A percentile compares a stretch with the other conserved stretches of the same genome.
Evolutionary conservation across 2,797 vertebrate genomes (phyloP).

Genomic region (Cossypha heuglini): DNA sequence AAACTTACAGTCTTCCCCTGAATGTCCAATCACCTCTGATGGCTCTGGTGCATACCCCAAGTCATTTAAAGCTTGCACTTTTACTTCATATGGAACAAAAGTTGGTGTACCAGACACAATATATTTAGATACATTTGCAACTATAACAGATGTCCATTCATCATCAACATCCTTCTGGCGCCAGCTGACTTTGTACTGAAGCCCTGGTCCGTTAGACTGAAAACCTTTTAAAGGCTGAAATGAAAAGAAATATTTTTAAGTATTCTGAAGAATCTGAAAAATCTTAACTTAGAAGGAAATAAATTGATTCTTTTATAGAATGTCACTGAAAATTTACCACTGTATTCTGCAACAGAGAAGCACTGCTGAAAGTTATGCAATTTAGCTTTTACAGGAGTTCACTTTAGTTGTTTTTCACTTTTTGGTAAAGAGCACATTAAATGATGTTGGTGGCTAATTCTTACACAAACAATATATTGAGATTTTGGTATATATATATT

Average conservation of each 20-base stretch:
- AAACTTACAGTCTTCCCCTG: constrained; percentile 96
- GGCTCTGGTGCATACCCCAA: constrained; percentile 87
- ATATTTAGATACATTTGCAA: constrained; percentile 91
- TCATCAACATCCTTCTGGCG: constrained; percentile 85
- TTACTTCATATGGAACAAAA: constrained; percentile 91
- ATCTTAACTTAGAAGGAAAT: background rate
- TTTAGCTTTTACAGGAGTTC: background rate
- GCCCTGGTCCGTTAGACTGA: constrained; percentile 91
- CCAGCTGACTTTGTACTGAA: constrained; percentile 94
- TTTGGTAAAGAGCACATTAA: background rate
- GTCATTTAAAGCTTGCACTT: constrained; percentile 91
- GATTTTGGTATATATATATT: background rate
- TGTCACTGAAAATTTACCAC: background rate
- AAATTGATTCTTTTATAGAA: background rate
- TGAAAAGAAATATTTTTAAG: background rate
- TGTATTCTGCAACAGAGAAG: background rate
- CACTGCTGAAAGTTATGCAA: background rate
- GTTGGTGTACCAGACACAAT: constrained; percentile 92
- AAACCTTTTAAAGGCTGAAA: constrained; percentile 86
- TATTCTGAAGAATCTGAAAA: background rate
- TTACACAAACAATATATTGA: background rate
- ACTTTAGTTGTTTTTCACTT: background rate
- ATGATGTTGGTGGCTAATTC: background rate
- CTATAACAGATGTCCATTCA: constrained; percentile 85
- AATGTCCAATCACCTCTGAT: constrained; percentile 80